A percentile compares a stretch with the other conserved stretches of the same genome.
Conservation (phyloP, 1,140 invertebrate species). For the Neodiprion fabricii region DNA sequence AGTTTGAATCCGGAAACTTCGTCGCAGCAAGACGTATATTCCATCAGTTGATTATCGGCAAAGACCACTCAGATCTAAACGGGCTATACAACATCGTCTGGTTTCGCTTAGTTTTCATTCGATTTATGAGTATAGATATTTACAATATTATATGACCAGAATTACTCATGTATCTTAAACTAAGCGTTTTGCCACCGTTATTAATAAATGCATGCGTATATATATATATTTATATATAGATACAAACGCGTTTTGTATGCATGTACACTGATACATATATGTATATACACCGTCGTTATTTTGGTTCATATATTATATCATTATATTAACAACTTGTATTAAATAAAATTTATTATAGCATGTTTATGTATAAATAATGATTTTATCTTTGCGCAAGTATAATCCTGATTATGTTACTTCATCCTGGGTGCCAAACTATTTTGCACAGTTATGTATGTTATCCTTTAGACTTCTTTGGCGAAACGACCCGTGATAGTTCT, state of each 20-base stretch:
- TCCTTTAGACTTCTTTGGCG: not conserved
- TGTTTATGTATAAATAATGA: conserved; percentile 51
- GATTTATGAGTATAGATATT: conserved; percentile 35
- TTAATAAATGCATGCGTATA: conserved; percentile 25
- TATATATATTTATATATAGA: conserved; percentile 27
- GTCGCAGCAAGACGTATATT: conserved; percentile 21
- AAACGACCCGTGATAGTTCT: not conserved
- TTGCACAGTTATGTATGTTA: not conserved
- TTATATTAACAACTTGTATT: conserved; percentile 50
- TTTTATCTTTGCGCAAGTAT: conserved; percentile 35
- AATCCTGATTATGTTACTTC: not conserved
- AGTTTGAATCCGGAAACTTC: conserved; percentile 14
- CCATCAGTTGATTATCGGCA: not conserved
- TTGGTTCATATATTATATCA: conserved; percentile 25
- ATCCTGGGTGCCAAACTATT: not conserved
- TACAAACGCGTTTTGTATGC: conserved; percentile 24
- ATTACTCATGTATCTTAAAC: conserved; percentile 52
- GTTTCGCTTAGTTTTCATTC: not conserved
- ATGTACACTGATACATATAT: conserved; percentile 30
- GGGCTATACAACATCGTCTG: not conserved
- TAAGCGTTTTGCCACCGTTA: conserved; percentile 35
- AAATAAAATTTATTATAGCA: conserved; percentile 48
- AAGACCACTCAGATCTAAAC: not conserved
- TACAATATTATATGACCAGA: conserved; percentile 55
- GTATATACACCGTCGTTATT: conserved; percentile 4